phyloP scores from a whole-genome alignment of 2,113 vertebrate genomes.

The Zonotrichia leucophrys region DNA sequence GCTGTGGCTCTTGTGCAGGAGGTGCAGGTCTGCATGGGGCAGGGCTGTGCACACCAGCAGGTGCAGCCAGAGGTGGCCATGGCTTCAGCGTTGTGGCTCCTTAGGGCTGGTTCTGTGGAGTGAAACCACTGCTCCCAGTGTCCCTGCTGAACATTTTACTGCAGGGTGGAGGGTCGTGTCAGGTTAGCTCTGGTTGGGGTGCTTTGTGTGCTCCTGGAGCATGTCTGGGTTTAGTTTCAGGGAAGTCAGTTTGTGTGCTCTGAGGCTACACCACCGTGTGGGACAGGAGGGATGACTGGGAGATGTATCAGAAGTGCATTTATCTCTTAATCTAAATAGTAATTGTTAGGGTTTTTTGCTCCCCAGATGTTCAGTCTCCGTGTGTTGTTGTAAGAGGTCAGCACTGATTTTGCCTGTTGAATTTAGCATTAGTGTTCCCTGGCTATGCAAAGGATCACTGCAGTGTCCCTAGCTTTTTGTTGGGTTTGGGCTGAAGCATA shows the following conservation, averaged over 20 bases:
- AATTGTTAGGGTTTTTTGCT: background rate
- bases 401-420: background rate
- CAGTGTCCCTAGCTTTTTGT: background rate
- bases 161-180: background rate
- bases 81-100: background rate
- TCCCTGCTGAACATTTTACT: background rate
- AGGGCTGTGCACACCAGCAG: background rate
- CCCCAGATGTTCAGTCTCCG: background rate
- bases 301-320: background rate
- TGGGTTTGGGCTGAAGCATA: background rate
- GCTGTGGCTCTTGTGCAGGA: background rate
- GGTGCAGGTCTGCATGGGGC: fast-evolving
- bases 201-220: background rate
- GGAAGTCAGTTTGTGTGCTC: background rate
- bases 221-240: background rate
- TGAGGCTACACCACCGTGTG: fast-evolving
- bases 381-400: background rate
- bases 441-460: background rate
- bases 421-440: background rate
- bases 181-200: background rate
- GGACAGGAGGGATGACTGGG: background rate
- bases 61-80: background rate
- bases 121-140: background rate
- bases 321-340: background rate
- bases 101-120: background rate